Evolutionary conservation across 2,888 invertebrate genomes (phyloP).

Genomic region (Drosophila buzzatii): DNA sequence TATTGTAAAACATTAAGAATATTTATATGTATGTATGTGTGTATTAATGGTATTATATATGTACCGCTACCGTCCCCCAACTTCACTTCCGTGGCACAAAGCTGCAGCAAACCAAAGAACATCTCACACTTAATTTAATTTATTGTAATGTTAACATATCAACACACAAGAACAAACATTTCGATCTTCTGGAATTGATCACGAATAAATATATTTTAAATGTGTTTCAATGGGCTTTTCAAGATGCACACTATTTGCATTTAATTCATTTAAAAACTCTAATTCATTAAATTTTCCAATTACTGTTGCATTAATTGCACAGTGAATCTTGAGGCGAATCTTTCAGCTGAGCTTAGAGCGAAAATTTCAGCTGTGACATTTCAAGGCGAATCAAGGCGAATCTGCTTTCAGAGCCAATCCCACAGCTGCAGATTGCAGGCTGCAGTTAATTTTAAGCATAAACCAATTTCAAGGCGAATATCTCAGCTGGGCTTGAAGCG

Average conservation of each 20-base stretch:
- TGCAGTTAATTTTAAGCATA: background rate
- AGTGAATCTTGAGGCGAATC: background rate
- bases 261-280: background rate
- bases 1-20: slow-evolving; percentile 29
- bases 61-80: slow-evolving; percentile 40
- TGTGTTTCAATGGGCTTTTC: slow-evolving; percentile 32
- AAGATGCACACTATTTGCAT: background rate
- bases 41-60: slow-evolving; percentile 41
- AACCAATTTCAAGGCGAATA: background rate
- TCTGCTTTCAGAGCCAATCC: background rate
- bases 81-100: slow-evolving; percentile 41
- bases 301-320: background rate
- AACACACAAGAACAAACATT: slow-evolving; percentile 44
- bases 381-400: background rate
- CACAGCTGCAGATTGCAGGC: background rate
- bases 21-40: slow-evolving; percentile 46
- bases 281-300: too few relatives aligned
- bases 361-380: background rate
- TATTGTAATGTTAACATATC: slow-evolving; percentile 63
- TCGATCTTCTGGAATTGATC: slow-evolving; percentile 58
- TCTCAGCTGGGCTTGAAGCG: background rate
- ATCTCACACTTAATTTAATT: slow-evolving; percentile 18
- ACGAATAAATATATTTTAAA: slow-evolving; percentile 67
- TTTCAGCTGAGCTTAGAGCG: background rate
- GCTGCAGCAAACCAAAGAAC: slow-evolving; percentile 10